Percentiles rank a stretch among this genome's conserved stretches.
Evolutionary conservation across 1,140 invertebrate species (phyloP).

Genomic region (Conus betulinus): DNA sequence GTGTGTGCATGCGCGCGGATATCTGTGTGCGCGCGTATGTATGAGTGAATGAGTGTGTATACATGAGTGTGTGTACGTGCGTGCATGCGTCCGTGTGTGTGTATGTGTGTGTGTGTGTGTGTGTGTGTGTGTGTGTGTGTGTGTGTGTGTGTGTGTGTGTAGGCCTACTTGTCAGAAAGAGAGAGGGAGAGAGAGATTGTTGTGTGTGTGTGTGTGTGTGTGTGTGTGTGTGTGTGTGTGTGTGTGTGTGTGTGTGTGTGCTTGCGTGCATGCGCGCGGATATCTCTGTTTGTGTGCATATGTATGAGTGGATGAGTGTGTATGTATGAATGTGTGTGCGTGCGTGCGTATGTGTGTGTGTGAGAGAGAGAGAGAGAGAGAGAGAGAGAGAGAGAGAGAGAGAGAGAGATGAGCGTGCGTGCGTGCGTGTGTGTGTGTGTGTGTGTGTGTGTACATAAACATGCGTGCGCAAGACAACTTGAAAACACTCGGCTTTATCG

Average conservation of each 20-base stretch:
- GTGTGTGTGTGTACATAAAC: no score
- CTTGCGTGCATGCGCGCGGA: background rate
- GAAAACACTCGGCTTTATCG: no score
- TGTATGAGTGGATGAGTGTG: background rate
- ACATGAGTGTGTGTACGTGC: background rate
- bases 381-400: no score
- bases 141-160: slow-evolving; percentile 1
- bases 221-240: background rate
- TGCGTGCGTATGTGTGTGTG: no score
- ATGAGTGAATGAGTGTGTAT: no score
- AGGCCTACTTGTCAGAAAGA: background rate
- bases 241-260: slow-evolving; percentile 11
- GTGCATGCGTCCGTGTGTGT: background rate
- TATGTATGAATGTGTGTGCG: background rate
- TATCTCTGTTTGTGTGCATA: background rate
- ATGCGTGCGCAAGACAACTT: no score
- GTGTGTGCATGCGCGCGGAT: no score
- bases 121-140: background rate
- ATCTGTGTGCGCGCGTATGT: no score
- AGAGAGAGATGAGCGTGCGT: no score
- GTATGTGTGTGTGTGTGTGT: background rate
- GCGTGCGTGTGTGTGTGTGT: no score
- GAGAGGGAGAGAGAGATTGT: no score
- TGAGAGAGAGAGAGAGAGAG: no score
- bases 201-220: background rate